Conservation (phyloP, 2,888 invertebrate genomes). For the Acronicta psi region DNA sequence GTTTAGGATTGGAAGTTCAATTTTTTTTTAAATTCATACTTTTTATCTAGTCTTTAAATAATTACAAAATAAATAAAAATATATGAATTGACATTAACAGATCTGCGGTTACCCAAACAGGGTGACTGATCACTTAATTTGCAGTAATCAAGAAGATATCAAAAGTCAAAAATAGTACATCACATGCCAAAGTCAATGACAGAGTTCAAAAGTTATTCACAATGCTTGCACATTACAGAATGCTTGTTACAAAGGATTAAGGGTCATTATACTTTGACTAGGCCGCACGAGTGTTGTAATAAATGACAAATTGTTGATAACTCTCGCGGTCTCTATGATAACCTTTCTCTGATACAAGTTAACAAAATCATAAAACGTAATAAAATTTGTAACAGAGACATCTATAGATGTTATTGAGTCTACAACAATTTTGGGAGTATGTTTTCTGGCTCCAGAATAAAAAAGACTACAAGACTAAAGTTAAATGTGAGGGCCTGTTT, state of each 20-base stretch:
- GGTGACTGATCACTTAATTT: conserved; percentile 13
- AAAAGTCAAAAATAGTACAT: conserved; percentile 26
- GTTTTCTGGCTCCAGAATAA: neutral
- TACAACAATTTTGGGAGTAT: conserved; percentile 8
- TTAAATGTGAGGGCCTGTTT: too few species aligned
- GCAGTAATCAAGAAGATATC: conserved; percentile 24
- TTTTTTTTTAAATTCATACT: too few species aligned
- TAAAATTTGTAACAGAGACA: conserved; percentile 33
- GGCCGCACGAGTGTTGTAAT: neutral
- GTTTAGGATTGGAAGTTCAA: too few species aligned
- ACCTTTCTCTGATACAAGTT: conserved; percentile 32
- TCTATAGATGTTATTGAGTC: conserved; percentile 4
- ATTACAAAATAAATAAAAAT: too few species aligned
- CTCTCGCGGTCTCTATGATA: conserved; percentile 46
- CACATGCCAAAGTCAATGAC: conserved; percentile 41
- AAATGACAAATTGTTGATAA: conserved; percentile 39
- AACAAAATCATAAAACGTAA: conserved; percentile 28
- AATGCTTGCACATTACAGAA: neutral
- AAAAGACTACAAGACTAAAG: too few species aligned
- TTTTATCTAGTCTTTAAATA: too few species aligned
- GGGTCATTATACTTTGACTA: neutral
- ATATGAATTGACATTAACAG: too few species aligned
- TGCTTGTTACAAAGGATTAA: neutral
- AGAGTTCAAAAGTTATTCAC: conserved; percentile 26
- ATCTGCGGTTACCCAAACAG: neutral